Base-by-base conservation (phyloP, 1,140 invertebrate species). In the Nymphalis io region DNA sequence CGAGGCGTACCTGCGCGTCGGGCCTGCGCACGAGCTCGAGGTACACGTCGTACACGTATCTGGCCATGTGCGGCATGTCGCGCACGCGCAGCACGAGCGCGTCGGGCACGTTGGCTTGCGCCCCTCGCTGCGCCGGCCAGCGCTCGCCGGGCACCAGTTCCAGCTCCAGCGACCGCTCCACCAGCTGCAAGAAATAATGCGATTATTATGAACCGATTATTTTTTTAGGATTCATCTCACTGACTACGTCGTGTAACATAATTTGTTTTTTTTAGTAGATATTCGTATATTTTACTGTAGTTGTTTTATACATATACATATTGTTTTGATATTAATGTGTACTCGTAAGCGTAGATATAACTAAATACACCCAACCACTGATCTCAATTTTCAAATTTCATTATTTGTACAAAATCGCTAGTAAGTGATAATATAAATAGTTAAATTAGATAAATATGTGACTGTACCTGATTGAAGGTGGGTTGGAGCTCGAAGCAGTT, bases 401-500 rank as follows among this genome's bases (percentile, higher is more conserved):
- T n/a, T n/a, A n/a, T n/a, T n/a, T n/a, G n/a, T n/a, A n/a, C n/a
- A n/a, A n/a, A n/a, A n/a, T n/a, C n/a, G n/a, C n/a, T n/a, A n/a
- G n/a, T n/a, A n/a, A n/a, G n/a, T n/a, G n/a, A n/a, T n/a, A n/a
- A n/a, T n/a, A n/a, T n/a, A n/a, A n/a, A n/a, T n/a, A n/a, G n/a
- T n/a, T n/a, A n/a, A n/a, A n/a, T n/a, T n/a, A n/a, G n/a, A n/a
- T n/a, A n/a, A n/a, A n/a, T n/a, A n/a, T n/a, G n/a, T n/a, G n/a
- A n/a, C 15, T 13, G 11, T 79, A 98, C 95, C 89, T 98, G 95
- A 87, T 98, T 96, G 82, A 99, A 99, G 0, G 98, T 97, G 16
- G 98, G 97, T 18, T 96, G 96, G 3, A 99, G 92, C 92, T 99
- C 99, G 81, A 98, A 98, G 85, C 99, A 99, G 89, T 99, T 99